Evolutionary conservation across 2,113 vertebrate species (phyloP), one percentile per base, ranked within the genome.

Genomic region (Hyaena hyaena): DNA sequence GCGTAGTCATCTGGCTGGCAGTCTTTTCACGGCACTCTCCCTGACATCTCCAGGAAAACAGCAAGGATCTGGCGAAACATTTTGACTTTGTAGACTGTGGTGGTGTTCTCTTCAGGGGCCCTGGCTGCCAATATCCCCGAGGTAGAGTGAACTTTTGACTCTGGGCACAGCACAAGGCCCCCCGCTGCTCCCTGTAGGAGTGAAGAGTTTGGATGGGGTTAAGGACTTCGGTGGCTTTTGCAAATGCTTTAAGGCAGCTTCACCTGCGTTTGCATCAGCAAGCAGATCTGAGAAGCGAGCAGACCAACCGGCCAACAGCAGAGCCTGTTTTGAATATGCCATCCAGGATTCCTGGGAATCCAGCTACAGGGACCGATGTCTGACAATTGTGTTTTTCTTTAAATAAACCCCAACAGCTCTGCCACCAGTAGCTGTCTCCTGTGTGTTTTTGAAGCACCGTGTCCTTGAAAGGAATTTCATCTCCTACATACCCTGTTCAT

Each of bases 101-200:
- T 17, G 9, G 12, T 0, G 0, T 87, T 92, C 63, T 82, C 86
- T 50, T 76, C 77, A 1, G 55, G 87, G 92, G 63, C 94, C 48
- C 68, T n/a, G 83, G 82, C 53, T 3, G 2, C 2, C 28, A 5
- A 11, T 50, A 45, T 55, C n/a, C 90, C 58, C 24, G 55, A 89
- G 97, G 80, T 63, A 87, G 80, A 83, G 85, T 93, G 88, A 98
- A 97, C 35, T 98, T 98, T 98, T 98, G 98, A 98, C 98, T 98
- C 97, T 97, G 88, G 94, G 96, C 95, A 96, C 61, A 2, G 90
- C 53, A 73, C 33, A 77, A 94, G 88, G 85, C 43, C 61, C 97
- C 4, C 23, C 63, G 98, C 98, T 97, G 96, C 39, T 85, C 95
- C 33, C 95, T 1, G 12, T 10, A 50, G 90, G 94, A 97, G 97